Base-by-base conservation (phyloP, 2,113 vertebrate species). In the Oreochromis spilurus region DNA sequence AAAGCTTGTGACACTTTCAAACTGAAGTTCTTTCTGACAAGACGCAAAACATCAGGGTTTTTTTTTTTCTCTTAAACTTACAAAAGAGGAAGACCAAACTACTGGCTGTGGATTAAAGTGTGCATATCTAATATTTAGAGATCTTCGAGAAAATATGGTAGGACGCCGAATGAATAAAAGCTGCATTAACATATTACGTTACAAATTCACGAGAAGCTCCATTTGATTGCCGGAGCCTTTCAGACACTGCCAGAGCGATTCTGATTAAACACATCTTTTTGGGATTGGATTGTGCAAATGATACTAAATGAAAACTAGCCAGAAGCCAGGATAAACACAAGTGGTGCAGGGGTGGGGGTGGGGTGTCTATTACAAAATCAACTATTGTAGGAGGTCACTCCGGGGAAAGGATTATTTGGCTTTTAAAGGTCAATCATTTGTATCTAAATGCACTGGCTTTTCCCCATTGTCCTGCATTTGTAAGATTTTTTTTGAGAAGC, bases 321-420 rank as follows among this genome's bases (percentile, higher is more conserved):
- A 91, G 82, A 86, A 87, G 88, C 81, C 45, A 89, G 87, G 85
- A 89, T 91, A 67, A 90, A 90, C 91, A 87, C 82, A 70, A 70
- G 57, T n/a, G 57, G 40, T 26, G 55, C 2, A 45, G 11, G 12
- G 65, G 43, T 3, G 43, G 24, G 60, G 72, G 29, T 7, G 2
- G 31, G 31, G 79, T 79, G 80, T 86, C 91, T 88, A 83, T 92
- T 91, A 88, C 54, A 72, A 82, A 92, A 89, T 90, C 89, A 88
- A 70, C 84, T 52, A 85, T 29, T 82, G 84, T 72, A 82, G 62
- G 84, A 88, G 86, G 79, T 88, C 86, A 89, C 31, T 50, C 58
- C 17, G 29, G 84, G 83, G 43, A 36, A 85, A 85, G 54, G 67
- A 60, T 82, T 57, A 58, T 48, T 72, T 88, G 81, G 85, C 86